Evolutionary conservation across 2,113 vertebrate genomes (phyloP).

Genomic region (Salvelinus fontinalis): DNA sequence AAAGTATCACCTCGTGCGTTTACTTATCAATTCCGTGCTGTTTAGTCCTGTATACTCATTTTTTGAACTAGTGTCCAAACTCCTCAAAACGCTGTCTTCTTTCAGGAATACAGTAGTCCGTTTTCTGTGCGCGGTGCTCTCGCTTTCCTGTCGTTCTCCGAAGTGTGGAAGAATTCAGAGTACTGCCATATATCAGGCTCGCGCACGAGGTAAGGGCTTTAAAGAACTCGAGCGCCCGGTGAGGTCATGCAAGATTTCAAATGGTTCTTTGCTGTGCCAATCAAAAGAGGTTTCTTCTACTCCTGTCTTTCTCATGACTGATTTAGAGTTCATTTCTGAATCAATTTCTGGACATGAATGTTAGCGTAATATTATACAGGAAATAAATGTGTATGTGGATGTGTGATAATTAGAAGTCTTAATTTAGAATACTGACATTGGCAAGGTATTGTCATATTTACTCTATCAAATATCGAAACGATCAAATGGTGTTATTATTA

Average conservation of each 20-base stretch:
- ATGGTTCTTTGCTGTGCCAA: conserved; percentile 82
- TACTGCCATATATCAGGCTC: conserved; percentile 84
- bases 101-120: neutral
- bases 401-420: neutral
- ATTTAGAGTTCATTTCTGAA: neutral
- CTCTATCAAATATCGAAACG: too few relatives aligned
- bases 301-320: neutral
- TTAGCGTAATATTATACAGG: neutral
- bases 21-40: conserved; percentile 43
- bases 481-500: too few relatives aligned
- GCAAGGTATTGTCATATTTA: too few relatives aligned
- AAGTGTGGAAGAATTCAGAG: conserved; percentile 61
- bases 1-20: neutral
- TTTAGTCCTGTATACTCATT: conserved; percentile 11
- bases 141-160: conserved; percentile 1
- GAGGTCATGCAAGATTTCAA: conserved; percentile 75
- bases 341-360: neutral
- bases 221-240: conserved; percentile 82
- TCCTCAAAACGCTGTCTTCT: neutral
- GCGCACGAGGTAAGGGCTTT: conserved; percentile 79
- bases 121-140: neutral
- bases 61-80: neutral
- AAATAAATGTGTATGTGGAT: neutral
- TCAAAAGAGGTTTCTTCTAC: conserved; percentile 67
- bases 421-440: neutral